A percentile compares a stretch with the other conserved stretches of the same genome.
These are phyloP conservation scores for Cremastinae sp. DNA, from an alignment of 2,888 invertebrate genomes.

Conservation along the genomic window DNA sequence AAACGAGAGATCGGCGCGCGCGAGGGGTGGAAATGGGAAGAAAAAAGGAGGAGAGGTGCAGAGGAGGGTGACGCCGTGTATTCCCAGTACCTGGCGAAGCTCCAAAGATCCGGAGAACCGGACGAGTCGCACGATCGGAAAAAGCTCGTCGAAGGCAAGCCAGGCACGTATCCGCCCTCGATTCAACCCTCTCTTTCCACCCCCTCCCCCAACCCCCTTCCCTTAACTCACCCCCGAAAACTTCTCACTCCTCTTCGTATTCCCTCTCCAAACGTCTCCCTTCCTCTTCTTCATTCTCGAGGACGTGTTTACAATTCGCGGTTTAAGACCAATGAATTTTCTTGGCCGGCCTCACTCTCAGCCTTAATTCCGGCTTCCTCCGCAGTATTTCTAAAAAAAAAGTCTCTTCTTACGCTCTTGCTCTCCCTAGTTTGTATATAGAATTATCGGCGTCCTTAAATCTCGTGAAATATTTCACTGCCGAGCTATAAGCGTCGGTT, in stretches of 20 bases:
- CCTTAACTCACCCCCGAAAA: conserved; percentile 39
- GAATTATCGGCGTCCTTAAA: too few species aligned
- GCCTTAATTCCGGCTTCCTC: not conserved
- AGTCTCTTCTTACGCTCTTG: too few species aligned
- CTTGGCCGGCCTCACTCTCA: conserved; percentile 36
- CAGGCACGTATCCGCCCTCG: conserved; percentile 66
- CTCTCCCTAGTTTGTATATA: conserved; percentile 24
- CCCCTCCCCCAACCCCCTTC: conserved; percentile 53
- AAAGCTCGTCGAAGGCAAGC: conserved; percentile 64
- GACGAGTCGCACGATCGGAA: conserved; percentile 57
- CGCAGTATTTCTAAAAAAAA: conserved; percentile 3
- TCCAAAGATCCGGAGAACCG: conserved; percentile 56
- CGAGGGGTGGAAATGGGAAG: conserved; percentile 21
- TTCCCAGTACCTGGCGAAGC: conserved; percentile 52
- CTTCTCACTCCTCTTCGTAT: conserved; percentile 28
- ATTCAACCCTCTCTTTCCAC: too few species aligned
- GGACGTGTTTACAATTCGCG: conserved; percentile 64
- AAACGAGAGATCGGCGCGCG: not conserved
- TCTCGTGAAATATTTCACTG: too few species aligned
- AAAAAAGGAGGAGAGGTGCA: conserved; percentile 16
- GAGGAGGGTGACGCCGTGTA: conserved; percentile 30
- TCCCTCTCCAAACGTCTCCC: not conserved
- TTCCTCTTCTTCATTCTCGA: conserved; percentile 55
- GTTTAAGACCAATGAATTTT: conserved; percentile 62
- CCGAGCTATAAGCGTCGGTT: too few species aligned